These are phyloP conservation scores for Platygyra sinensis DNA, from an alignment of 64 coral and sea anemone species.

Conservation along the genomic window DNA sequence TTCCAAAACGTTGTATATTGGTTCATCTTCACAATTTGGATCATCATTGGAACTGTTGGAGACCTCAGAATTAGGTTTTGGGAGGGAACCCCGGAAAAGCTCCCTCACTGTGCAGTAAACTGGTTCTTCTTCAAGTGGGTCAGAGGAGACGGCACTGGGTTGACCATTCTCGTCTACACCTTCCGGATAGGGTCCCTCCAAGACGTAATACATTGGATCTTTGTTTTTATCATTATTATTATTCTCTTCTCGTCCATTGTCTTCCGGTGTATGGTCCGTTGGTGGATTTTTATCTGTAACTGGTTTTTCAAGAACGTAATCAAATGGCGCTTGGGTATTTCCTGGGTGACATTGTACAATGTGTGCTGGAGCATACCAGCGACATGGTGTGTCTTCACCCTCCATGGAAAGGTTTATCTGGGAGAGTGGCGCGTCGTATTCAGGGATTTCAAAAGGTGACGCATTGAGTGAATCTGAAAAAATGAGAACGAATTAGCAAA, in stretches of 20 bases:
- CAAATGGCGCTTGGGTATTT: background rate
- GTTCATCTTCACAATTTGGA: background rate
- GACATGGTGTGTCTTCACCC: background rate
- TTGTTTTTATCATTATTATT: background rate
- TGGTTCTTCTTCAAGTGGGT: background rate
- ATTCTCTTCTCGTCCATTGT: background rate
- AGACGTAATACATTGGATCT: background rate
- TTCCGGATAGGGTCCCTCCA: background rate
- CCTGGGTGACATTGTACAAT: background rate
- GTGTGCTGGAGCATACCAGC: background rate
- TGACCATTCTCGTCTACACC: background rate
- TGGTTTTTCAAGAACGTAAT: background rate
- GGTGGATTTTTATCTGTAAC: background rate
- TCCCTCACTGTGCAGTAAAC: background rate
- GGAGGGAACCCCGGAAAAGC: background rate
- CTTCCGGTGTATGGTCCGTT: background rate
- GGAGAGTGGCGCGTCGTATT: background rate
- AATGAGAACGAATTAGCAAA: too few species aligned
- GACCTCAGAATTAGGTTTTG: background rate
- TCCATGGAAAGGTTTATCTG: background rate
- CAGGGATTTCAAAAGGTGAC: too few species aligned
- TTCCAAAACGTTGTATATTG: constrained; percentile 4
- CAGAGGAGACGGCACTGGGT: background rate
- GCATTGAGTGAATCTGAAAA: too few species aligned
- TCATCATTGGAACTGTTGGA: too few species aligned